Percentiles rank a stretch among this genome's conserved stretches.
These are phyloP conservation scores for Pantherophis guttatus DNA, from an alignment of 2,113 vertebrate genomes.

Conservation along the genomic window DNA sequence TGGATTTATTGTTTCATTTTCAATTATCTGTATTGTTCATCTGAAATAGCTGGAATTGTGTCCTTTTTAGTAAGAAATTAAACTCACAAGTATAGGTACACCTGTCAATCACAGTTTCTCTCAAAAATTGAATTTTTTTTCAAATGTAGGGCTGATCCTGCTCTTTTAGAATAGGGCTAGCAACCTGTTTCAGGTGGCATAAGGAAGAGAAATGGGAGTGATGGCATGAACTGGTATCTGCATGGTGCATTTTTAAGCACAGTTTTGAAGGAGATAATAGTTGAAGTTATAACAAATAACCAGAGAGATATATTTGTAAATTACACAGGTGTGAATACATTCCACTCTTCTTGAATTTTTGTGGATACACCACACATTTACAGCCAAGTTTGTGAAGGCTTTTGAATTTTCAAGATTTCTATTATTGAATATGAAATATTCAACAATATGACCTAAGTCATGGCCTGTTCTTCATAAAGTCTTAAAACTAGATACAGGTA, in stretches of 20 bases:
- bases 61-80: background rate
- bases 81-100: background rate
- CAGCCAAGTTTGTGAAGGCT: background rate
- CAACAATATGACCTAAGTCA: background rate
- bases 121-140: background rate
- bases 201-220: background rate
- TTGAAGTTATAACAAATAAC: background rate
- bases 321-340: background rate
- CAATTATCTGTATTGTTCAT: background rate
- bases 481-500: background rate
- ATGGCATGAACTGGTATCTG: background rate
- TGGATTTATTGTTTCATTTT: background rate
- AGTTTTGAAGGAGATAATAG: background rate
- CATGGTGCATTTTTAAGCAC: background rate
- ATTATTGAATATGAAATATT: too few relatives aligned
- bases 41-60: background rate
- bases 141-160: background rate
- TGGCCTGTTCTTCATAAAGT: background rate
- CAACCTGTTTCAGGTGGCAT: background rate
- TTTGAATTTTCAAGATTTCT: background rate
- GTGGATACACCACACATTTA: background rate
- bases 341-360: background rate
- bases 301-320: background rate
- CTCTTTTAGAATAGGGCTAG: background rate
- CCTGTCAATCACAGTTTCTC: background rate